Evolutionary conservation across 2,797 vertebrate species (phyloP).

Genomic region (Morus bassanus): DNA sequence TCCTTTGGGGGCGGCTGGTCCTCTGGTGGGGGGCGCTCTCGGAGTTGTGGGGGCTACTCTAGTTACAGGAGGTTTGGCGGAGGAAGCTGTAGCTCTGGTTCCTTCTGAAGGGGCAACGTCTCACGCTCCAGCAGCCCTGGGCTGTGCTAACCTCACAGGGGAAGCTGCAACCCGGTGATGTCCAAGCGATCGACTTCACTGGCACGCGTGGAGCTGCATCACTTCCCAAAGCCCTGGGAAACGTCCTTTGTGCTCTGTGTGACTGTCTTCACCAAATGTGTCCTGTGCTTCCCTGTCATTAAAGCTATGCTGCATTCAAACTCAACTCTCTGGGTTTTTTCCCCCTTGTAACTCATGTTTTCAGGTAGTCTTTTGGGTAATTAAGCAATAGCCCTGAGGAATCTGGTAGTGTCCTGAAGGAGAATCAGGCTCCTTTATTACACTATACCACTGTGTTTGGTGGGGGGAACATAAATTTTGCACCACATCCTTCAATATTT

Average conservation of each 20-base stretch:
- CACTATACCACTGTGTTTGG: neutral
- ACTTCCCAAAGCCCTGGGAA: neutral
- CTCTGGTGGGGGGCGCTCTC: neutral
- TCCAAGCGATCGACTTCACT: neutral
- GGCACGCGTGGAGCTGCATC: neutral
- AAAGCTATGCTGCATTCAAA: neutral
- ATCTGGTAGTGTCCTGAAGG: neutral
- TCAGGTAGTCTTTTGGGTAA: neutral
- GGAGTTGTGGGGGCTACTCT: neutral
- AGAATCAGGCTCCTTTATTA: neutral
- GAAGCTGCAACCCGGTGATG: neutral
- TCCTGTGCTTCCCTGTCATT: neutral
- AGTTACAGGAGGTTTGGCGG: neutral
- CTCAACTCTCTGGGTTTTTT: neutral
- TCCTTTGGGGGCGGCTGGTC: neutral
- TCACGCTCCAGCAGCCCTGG: neutral
- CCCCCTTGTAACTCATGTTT: neutral
- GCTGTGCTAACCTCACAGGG: neutral
- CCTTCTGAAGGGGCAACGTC: neutral
- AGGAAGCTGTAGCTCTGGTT: neutral
- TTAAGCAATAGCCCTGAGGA: neutral
- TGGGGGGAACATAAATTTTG: neutral
- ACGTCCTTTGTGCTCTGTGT: neutral
- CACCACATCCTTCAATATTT: neutral
- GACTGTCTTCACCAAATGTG: neutral